Conservation (phyloP, 2,888 invertebrate species). For the Callyntrura guangdongensis region DNA sequence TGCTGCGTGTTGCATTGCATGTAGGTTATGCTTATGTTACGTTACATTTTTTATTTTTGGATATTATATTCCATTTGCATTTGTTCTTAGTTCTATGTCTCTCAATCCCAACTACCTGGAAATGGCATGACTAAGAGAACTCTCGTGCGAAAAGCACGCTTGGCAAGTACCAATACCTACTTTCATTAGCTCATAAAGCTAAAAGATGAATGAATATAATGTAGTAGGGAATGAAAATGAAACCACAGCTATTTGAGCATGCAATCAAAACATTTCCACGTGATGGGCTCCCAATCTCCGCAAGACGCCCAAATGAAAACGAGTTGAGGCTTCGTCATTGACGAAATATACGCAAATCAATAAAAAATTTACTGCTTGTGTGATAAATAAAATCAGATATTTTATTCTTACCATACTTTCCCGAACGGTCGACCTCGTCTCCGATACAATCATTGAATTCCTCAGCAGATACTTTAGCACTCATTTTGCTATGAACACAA, state of each 20-base stretch:
- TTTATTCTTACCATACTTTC: slow-evolving; percentile 83
- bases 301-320: neutral
- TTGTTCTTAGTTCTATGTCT: too few species aligned
- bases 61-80: neutral
- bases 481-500: slow-evolving; percentile 70
- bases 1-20: too few species aligned
- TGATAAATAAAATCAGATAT: slow-evolving; percentile 28
- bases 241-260: slow-evolving; percentile 6
- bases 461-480: slow-evolving; percentile 82
- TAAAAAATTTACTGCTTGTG: neutral
- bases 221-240: neutral
- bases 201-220: neutral
- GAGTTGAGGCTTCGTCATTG: neutral
- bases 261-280: slow-evolving; percentile 40
- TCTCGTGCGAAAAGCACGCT: neutral
- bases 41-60: neutral
- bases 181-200: neutral
- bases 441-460: slow-evolving; percentile 72
- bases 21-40: too few species aligned
- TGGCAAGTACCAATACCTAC: neutral
- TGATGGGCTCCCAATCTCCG: slow-evolving; percentile 17
- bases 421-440: slow-evolving; percentile 80
- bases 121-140: slow-evolving; percentile 15
- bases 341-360: slow-evolving; percentile 18
- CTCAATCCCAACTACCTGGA: neutral